phyloP scores from a whole-genome alignment of 1,140 invertebrate genomes.

The Nasonia longicornis region DNA sequence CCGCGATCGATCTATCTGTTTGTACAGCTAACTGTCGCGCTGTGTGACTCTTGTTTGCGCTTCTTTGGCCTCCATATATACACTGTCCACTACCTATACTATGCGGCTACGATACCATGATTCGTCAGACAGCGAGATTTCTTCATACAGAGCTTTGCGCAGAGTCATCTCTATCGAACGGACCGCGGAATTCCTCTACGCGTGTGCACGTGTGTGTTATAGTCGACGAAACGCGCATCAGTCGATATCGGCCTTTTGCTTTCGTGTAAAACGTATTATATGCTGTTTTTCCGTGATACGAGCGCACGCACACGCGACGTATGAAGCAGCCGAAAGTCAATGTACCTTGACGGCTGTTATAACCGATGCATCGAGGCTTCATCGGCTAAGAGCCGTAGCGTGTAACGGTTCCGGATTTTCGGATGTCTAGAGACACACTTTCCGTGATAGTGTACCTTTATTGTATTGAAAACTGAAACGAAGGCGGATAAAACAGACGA shows the following conservation, averaged over 20 bases:
- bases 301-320: too few species aligned
- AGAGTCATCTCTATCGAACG: background rate
- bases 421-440: too few species aligned
- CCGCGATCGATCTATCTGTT: background rate
- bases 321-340: background rate
- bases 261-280: background rate
- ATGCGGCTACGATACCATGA: background rate
- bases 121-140: background rate
- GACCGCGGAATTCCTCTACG: background rate
- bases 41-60: background rate
- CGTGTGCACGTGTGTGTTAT: too few species aligned
- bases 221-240: background rate
- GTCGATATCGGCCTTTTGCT: background rate
- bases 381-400: too few species aligned
- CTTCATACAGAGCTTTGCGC: background rate
- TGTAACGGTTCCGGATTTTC: background rate
- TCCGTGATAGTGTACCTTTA: too few species aligned
- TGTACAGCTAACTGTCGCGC: conserved; percentile 4
- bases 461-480: too few species aligned
- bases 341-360: background rate
- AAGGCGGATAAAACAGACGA: too few species aligned
- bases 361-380: too few species aligned
- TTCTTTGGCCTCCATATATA: background rate
- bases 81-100: background rate
- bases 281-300: too few species aligned